Percentiles rank a stretch among this genome's conserved stretches.
Conservation (phyloP, 2,888 invertebrate genomes). For the Drosophila subquinaria region DNA sequence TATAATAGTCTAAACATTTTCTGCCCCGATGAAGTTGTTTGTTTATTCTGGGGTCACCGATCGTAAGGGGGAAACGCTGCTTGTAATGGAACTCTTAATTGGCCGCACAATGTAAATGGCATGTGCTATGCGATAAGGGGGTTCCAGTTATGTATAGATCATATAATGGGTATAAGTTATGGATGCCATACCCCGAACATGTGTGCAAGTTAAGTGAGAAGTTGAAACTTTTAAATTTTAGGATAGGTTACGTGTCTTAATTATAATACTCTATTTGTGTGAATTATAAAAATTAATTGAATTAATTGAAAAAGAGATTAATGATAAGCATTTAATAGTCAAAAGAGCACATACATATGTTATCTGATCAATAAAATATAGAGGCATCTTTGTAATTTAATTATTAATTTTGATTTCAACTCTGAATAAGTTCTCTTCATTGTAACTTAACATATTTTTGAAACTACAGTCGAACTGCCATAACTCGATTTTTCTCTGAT, state of each 20-base stretch:
- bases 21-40: slow-evolving; percentile 69
- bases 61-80: slow-evolving; percentile 19
- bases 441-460: no score
- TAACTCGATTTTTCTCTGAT: no score
- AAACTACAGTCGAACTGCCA: no score
- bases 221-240: not conserved
- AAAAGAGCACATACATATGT: no score
- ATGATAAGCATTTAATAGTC: no score
- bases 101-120: slow-evolving; percentile 27
- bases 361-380: not conserved
- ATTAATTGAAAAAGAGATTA: not conserved
- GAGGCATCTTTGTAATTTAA: not conserved
- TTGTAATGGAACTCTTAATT: slow-evolving; percentile 62
- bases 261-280: not conserved
- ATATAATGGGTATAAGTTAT: not conserved
- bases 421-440: no score
- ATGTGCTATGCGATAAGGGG: slow-evolving; percentile 21
- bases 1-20: slow-evolving; percentile 53
- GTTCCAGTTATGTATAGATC: not conserved
- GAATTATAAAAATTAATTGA: not conserved
- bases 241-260: not conserved
- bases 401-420: no score
- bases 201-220: not conserved
- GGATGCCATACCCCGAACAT: not conserved
- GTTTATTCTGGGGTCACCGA: slow-evolving; percentile 57